Conservation (phyloP, 2,113 vertebrate species). For the Lates calcarifer region DNA sequence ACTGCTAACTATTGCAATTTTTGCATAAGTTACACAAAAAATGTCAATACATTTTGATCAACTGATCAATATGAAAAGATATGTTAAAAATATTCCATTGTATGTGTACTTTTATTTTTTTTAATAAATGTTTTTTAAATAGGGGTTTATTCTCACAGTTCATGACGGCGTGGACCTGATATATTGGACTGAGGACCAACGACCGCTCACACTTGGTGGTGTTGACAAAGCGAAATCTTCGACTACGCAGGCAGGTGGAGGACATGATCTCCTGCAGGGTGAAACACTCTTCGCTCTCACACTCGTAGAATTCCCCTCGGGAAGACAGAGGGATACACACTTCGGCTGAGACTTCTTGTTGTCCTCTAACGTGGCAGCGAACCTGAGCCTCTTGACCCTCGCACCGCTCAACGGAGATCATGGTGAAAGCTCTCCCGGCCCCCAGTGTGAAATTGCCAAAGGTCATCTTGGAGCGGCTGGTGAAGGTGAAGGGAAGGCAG, state of each 20-base stretch:
- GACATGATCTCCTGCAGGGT: constrained; percentile 83
- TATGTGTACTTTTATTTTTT: neutral
- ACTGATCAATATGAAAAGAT: neutral
- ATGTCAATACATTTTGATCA: neutral
- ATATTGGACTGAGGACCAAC: constrained; percentile 84
- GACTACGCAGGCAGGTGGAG: constrained; percentile 54
- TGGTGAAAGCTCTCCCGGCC: constrained; percentile 61
- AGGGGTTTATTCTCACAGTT: constrained; percentile 83
- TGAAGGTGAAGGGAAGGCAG: constrained; percentile 81
- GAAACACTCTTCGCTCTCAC: constrained; percentile 62
- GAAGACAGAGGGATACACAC: constrained; percentile 76
- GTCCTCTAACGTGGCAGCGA: constrained; percentile 75
- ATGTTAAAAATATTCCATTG: neutral
- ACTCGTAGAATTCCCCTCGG: constrained; percentile 78
- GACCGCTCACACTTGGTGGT: constrained; percentile 39
- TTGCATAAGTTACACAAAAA: neutral
- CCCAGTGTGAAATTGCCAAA: constrained; percentile 70
- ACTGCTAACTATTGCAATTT: too few species aligned
- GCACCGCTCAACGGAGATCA: constrained; percentile 66
- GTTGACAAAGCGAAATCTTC: constrained; percentile 71
- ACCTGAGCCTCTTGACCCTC: constrained; percentile 44
- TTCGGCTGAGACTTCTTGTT: constrained; percentile 38
- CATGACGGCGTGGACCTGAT: constrained; percentile 89
- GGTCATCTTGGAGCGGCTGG: constrained; percentile 68
- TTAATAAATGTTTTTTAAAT: neutral